A percentile compares a stretch with the other conserved stretches of the same genome.
Evolutionary conservation across 2,113 vertebrate species (phyloP).

Genomic region (Agapornis roseicollis): DNA sequence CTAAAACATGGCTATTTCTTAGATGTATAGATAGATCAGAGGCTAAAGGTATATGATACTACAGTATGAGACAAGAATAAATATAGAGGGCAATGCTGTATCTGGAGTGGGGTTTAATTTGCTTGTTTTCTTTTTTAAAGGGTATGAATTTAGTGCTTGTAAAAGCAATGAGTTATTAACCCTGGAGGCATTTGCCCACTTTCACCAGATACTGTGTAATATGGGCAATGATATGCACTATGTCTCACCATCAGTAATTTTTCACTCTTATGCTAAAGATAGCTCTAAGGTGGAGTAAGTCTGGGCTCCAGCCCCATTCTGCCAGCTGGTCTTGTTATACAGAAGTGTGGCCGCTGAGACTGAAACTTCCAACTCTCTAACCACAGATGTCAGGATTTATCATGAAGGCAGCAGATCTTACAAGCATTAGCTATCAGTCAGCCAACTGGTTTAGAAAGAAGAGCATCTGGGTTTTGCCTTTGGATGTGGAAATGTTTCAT

Average conservation of each 20-base stretch:
- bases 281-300: neutral
- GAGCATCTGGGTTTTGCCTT: neutral
- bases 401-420: neutral
- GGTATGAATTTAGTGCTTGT: conserved; percentile 7
- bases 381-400: neutral
- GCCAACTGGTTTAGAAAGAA: neutral
- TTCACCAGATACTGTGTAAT: neutral
- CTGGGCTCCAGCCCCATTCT: neutral
- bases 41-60: neutral
- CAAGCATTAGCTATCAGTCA: neutral
- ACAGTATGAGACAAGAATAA: neutral
- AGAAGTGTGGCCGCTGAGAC: neutral
- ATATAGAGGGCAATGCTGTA: neutral
- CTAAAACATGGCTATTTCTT: neutral
- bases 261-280: neutral
- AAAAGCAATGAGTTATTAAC: neutral
- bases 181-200: neutral
- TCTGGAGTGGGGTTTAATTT: neutral
- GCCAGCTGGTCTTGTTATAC: neutral
- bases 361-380: neutral
- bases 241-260: neutral
- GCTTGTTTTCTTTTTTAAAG: neutral
- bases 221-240: neutral
- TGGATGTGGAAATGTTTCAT: neutral
- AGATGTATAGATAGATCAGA: neutral